These are phyloP conservation scores for Lamprologus callipterus DNA, from an alignment of 2,113 vertebrate genomes.

Conservation along the genomic window DNA sequence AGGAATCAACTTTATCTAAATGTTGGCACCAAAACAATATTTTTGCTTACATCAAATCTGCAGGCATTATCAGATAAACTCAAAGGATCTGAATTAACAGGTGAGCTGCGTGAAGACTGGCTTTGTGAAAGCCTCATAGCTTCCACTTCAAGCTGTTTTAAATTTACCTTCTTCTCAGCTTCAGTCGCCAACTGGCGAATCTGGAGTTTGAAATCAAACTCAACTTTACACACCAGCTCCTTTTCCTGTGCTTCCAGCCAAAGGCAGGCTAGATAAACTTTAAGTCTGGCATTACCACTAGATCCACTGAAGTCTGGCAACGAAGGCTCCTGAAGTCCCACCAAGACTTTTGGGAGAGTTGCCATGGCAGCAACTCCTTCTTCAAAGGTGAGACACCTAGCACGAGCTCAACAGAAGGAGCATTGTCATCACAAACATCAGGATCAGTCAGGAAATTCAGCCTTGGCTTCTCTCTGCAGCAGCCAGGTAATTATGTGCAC, in stretches of 20 bases:
- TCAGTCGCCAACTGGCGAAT: not conserved
- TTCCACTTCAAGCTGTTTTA: not conserved
- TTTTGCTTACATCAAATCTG: not conserved
- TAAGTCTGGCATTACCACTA: not conserved
- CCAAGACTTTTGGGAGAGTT: not conserved
- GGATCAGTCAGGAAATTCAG: not conserved
- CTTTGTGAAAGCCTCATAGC: not conserved
- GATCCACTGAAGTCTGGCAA: not conserved
- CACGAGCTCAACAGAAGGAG: not conserved
- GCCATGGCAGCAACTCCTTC: not conserved
- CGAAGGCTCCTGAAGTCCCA: not conserved
- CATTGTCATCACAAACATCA: not conserved
- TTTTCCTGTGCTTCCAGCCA: not conserved
- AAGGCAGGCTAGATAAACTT: not conserved
- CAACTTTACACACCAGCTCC: not conserved
- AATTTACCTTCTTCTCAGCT: not conserved
- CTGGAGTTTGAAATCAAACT: not conserved
- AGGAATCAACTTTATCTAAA: not conserved
- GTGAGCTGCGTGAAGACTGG: not conserved
- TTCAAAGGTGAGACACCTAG: not conserved
- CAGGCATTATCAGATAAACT: not conserved
- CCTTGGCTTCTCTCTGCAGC: not conserved
- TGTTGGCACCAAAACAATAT: not conserved
- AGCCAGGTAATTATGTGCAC: not conserved
- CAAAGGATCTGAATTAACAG: not conserved